Percentiles rank a stretch among this genome's conserved stretches.
Conservation (phyloP, 2,888 invertebrate genomes). For the Cosmia trapezina region DNA sequence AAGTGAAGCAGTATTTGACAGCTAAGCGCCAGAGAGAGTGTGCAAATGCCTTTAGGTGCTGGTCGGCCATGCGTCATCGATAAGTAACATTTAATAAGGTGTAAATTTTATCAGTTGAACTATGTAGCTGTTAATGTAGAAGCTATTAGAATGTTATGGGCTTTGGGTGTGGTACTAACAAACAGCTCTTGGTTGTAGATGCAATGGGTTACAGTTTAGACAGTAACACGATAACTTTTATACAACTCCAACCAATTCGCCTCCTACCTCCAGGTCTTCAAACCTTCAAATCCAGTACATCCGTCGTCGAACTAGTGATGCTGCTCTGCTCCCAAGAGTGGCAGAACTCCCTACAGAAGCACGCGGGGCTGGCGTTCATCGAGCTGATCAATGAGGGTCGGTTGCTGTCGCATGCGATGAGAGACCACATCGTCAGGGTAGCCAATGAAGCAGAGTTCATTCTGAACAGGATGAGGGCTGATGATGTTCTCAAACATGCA, state of each 20-base stretch:
- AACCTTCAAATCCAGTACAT: conserved; percentile 99
- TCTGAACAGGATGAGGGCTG: conserved; percentile 99
- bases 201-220: neutral
- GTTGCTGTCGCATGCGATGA: conserved; percentile 99
- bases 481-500: conserved; percentile 99
- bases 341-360: conserved; percentile 99
- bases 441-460: conserved; percentile 99
- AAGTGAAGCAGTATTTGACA: neutral
- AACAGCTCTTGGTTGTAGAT: conserved; percentile 23
- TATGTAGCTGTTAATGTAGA: conserved; percentile 23
- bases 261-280: conserved; percentile 93
- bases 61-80: neutral
- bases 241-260: neutral
- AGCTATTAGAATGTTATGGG: conserved; percentile 20
- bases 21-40: neutral
- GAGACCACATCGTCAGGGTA: conserved; percentile 99
- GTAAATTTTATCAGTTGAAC: neutral
- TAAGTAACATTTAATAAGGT: neutral
- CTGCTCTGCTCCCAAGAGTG: conserved; percentile 99
- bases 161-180: conserved; percentile 42
- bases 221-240: neutral
- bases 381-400: conserved; percentile 99
- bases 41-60: neutral
- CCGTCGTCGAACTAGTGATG: conserved; percentile 99
- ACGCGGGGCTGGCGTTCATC: conserved; percentile 99